Conservation (phyloP, 2,797 vertebrate genomes). For the Rallus crepitans region DNA sequence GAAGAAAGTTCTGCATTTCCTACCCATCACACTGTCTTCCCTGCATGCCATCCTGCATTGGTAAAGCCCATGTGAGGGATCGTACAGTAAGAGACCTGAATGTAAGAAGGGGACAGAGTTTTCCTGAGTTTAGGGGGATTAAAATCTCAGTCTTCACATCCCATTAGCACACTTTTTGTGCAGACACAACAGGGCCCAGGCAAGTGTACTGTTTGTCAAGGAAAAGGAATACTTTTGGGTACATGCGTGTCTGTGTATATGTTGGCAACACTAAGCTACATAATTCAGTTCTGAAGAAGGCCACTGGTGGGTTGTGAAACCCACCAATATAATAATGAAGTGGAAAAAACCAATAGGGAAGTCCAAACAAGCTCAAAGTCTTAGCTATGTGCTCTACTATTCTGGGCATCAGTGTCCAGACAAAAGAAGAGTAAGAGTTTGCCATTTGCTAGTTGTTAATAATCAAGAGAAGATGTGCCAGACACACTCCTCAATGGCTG, state of each 20-base stretch:
- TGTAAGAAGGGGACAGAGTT: not conserved
- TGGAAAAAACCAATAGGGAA: constrained; percentile 35
- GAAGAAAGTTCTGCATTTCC: not conserved
- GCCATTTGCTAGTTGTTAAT: constrained; percentile 74
- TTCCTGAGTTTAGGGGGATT: constrained; percentile 1
- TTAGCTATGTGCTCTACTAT: constrained; percentile 51
- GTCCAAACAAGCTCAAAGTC: constrained; percentile 63
- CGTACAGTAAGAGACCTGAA: not conserved
- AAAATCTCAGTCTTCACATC: not conserved
- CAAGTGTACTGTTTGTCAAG: constrained; percentile 58
- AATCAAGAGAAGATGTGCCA: constrained; percentile 80
- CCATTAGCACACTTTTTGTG: not conserved
- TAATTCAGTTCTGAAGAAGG: constrained; percentile 68
- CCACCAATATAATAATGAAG: constrained; percentile 47
- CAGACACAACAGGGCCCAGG: not conserved
- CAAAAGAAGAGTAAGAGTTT: constrained; percentile 77
- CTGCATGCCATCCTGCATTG: not conserved
- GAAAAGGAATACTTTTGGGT: constrained; percentile 43
- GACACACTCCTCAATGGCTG: constrained; percentile 76
- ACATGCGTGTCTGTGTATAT: constrained; percentile 60
- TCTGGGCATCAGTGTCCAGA: constrained; percentile 69
- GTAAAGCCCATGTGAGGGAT: not conserved
- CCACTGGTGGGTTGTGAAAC: constrained; percentile 66
- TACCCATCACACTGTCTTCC: not conserved
- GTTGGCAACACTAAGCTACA: constrained; percentile 58